Base-by-base conservation (phyloP, 1,140 invertebrate genomes). In the Drosophila biarmipes region DNA sequence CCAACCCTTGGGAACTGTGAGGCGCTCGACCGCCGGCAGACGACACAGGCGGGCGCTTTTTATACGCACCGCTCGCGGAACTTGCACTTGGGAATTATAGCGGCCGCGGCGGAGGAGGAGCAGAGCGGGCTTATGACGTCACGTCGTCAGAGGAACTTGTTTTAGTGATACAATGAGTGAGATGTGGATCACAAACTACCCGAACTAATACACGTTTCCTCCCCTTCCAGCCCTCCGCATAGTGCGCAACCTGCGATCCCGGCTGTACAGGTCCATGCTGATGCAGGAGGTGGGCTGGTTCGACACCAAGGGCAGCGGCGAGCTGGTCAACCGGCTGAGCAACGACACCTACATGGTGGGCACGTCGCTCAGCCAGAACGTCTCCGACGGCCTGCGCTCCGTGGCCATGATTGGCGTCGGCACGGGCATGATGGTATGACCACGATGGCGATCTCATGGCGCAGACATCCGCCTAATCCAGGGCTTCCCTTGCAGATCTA, bases 211-310 rank as follows among this genome's bases (percentile, higher is more conserved):
- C 29, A 7, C 0, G 6, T 31, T 8, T 31, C 2, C 8, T 31
- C 8, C 12, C 17, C 7, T 19, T 12, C 15, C n/a, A 92, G 91
- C 90, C 5, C 45, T 92, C 6, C 95, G 96, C 87, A 98, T 99
- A 86, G 97, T 98, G 4, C 96, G 97, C 78, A 91, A 93, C 8
- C 91, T 99, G 2, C 94, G 98, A 48, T 95, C 96, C 71, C 94
- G 95, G 69, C 94, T 98, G 0, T 99, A 98, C 92, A 92, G 93
- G 5, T 95, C 97, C 2, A 96, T 99, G 80, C 92, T 99, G 49
- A 94, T 93, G 51, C 98, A 99, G 93, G 98, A 99, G 92, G 94
- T 97, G 35, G 96, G 95, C 6, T 99, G 98, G 95, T 99, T 99
- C 93, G 97, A 99, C 81, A 96, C 94, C 77, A 96, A 95, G 31